Percentiles rank a stretch among this genome's conserved stretches.
Evolutionary conservation across 2,888 invertebrate species (phyloP).

Genomic region (Meiosimyza platycephala): DNA sequence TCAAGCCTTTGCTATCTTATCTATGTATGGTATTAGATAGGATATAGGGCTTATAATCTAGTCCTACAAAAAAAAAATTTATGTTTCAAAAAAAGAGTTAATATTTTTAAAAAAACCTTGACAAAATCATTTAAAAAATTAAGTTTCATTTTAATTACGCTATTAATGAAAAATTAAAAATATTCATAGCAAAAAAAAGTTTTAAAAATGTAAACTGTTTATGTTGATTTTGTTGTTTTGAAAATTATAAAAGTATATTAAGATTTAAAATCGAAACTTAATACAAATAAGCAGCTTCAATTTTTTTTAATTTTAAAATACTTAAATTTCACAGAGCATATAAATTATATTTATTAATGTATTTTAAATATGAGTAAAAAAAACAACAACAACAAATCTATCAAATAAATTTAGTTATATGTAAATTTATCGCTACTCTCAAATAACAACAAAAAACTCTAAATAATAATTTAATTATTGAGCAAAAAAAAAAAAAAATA

Average conservation of each 20-base stretch:
- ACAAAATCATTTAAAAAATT: too few species aligned
- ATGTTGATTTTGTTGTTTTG: too few species aligned
- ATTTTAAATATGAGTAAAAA: conserved; percentile 31
- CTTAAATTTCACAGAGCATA: conserved; percentile 15
- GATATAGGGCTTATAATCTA: too few species aligned
- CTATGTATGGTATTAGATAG: too few species aligned
- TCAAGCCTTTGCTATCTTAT: too few species aligned
- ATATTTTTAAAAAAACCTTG: too few species aligned
- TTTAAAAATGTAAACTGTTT: too few species aligned
- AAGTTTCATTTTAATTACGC: too few species aligned
- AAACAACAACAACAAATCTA: neutral
- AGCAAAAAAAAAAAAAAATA: neutral
- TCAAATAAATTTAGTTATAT: conserved; percentile 25
- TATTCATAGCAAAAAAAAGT: too few species aligned
- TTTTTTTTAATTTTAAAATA: conserved; percentile 15
- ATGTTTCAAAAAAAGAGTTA: too few species aligned
- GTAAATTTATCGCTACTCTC: conserved; percentile 17
- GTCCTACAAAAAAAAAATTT: too few species aligned
- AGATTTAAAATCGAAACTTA: neutral
- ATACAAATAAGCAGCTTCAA: conserved; percentile 19
- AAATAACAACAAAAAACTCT: neutral
- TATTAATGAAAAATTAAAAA: too few species aligned
- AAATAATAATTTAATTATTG: conserved; percentile 16
- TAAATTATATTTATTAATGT: conserved; percentile 35
- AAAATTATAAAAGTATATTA: neutral